Evolutionary conservation across 1,140 invertebrate genomes (phyloP).

Genomic region (Cydia pomonella): DNA sequence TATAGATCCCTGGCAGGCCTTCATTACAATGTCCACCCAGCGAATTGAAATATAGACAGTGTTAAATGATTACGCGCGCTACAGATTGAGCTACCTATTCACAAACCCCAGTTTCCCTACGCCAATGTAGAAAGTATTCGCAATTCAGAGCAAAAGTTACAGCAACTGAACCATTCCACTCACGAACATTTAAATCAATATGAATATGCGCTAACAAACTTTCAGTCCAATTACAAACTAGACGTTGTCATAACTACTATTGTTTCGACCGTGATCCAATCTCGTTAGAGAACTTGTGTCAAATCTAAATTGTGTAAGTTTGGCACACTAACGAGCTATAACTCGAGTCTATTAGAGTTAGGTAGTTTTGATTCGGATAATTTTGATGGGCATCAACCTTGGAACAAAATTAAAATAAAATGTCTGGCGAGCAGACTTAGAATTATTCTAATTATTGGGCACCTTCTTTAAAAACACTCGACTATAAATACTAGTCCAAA

Average conservation of each 20-base stretch:
- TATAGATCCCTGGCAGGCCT: too few relatives aligned
- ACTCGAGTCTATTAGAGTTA: conserved; percentile 10
- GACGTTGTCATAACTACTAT: conserved; percentile 1
- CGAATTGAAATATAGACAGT: too few relatives aligned
- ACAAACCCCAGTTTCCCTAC: background rate
- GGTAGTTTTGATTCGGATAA: conserved; percentile 28
- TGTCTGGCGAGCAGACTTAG: background rate
- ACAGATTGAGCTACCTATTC: background rate
- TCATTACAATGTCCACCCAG: too few relatives aligned
- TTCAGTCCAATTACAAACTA: conserved; percentile 5
- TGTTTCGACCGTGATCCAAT: background rate
- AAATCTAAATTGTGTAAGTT: conserved; percentile 24
- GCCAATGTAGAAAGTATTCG: background rate
- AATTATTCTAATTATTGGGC: background rate
- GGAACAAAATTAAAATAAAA: background rate
- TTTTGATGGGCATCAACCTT: conserved; percentile 1
- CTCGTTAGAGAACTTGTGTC: conserved; percentile 23
- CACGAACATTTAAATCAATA: background rate
- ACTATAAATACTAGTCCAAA: too few relatives aligned
- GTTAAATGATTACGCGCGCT: background rate
- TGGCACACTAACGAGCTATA: conserved; percentile 9
- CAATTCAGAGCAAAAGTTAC: background rate
- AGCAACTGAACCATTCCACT: background rate
- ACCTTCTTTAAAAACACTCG: too few relatives aligned
- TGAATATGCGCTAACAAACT: background rate